phyloP scores from a whole-genome alignment of 2,888 invertebrate species.

The Scaptomyza reducta region DNA sequence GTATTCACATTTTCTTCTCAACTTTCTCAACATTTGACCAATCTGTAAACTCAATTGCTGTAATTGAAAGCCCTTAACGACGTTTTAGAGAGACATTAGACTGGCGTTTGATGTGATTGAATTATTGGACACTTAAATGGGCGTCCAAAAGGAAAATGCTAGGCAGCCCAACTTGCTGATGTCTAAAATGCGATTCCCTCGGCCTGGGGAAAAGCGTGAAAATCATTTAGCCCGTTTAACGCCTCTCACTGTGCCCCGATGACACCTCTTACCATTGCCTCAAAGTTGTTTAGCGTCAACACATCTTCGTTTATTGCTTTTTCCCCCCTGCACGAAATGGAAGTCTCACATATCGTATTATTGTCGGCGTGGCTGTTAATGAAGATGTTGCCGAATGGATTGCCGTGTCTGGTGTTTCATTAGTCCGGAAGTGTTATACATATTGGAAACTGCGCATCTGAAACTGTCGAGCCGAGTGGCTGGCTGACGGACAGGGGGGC shows the following conservation, averaged over 20 bases:
- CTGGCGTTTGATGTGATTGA: constrained; percentile 76
- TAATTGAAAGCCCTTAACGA: constrained; percentile 77
- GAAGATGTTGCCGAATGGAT: constrained; percentile 66
- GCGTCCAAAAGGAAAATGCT: constrained; percentile 56
- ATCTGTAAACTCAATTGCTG: constrained; percentile 57
- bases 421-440: constrained; percentile 77
- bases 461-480: constrained; percentile 12
- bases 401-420: constrained; percentile 56
- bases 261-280: not conserved
- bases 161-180: constrained; percentile 37
- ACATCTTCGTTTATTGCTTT: constrained; percentile 40
- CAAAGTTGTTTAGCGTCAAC: constrained; percentile 42
- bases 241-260: constrained; percentile 28
- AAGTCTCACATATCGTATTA: constrained; percentile 55
- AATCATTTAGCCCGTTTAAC: constrained; percentile 53
- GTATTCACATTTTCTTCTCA: constrained; percentile 15
- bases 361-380: constrained; percentile 59
- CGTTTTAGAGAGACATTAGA: constrained; percentile 68
- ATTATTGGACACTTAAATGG: constrained; percentile 80
- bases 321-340: constrained; percentile 30
- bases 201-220: constrained; percentile 51
- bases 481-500: constrained; percentile 1
- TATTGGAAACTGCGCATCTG: constrained; percentile 43
- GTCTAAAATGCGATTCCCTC: constrained; percentile 18
- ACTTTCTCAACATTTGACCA: constrained; percentile 64